A percentile compares a stretch with the other conserved stretches of the same genome.
phyloP scores from a whole-genome alignment of 1,140 invertebrate species.

The Dolichoris vasculosae region DNA sequence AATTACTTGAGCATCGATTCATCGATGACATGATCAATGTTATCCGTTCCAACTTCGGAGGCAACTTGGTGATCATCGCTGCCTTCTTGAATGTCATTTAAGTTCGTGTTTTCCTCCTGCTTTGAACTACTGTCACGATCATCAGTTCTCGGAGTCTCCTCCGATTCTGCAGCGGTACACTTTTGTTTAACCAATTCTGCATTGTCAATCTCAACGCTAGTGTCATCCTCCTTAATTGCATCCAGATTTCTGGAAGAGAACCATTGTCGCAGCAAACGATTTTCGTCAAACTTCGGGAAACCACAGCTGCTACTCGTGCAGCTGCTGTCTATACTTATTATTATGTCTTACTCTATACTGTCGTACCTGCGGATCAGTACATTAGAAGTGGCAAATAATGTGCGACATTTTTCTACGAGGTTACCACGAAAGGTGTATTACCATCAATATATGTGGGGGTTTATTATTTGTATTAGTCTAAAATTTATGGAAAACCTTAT shows the following conservation, averaged over 20 bases:
- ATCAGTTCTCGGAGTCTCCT: background rate
- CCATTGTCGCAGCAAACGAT: slow-evolving; percentile 49
- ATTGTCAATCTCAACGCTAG: background rate
- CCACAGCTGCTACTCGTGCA: slow-evolving; percentile 57
- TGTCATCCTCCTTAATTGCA: slow-evolving; percentile 1
- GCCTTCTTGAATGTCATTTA: background rate
- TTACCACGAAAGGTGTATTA: background rate
- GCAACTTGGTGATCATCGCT: background rate
- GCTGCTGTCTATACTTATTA: slow-evolving; percentile 61
- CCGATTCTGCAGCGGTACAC: background rate
- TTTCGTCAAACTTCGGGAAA: slow-evolving; percentile 54
- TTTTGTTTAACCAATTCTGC: background rate
- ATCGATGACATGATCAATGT: too few relatives aligned
- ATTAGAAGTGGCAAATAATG: background rate
- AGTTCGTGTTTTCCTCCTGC: background rate
- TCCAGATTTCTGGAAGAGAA: slow-evolving; percentile 46
- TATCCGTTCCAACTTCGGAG: background rate
- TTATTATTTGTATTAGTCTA: background rate
- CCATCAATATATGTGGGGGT: background rate
- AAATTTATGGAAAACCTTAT: too few relatives aligned
- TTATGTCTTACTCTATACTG: too few relatives aligned
- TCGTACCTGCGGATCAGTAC: slow-evolving; percentile 10
- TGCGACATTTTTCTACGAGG: background rate
- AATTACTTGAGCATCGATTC: background rate
- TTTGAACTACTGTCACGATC: background rate